Base-by-base conservation (phyloP, 1,140 invertebrate species). In the Tetragonula clypearis region DNA sequence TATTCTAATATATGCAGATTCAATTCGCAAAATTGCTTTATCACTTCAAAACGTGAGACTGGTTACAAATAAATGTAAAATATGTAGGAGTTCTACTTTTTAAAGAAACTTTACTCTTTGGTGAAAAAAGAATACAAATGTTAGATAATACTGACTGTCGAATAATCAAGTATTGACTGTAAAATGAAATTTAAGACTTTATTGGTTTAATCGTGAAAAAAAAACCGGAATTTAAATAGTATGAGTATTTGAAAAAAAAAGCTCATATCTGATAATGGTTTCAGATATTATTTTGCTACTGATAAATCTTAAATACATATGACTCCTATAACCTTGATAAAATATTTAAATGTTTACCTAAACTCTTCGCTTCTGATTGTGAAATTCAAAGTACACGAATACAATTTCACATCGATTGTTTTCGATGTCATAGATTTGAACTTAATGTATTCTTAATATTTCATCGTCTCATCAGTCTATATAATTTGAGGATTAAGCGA, bases 321-420 rank as follows among this genome's bases (percentile, higher is more conserved):
- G 41, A n/a, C 15, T 41, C 9, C 9, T 14, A 12, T 35, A 41
- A 83, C 66, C 74, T 83, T 58, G 74, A 77, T 69, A 21, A 77
- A 56, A 83, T 60, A 77, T 83, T 77, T 58, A n/a, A 68, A 69
- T 76, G 78, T 26, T 82, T 84, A 58, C 79, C 84, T 84, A 80
- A 79, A 88, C 74, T 78, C 78, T 87, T 84, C 41, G n/a, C 23
- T 62, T 62, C 12, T 76, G 53, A 87, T 87, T 72, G n/a, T 5
- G 35, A 17, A 41, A 69, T 82, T 88, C 78, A 82, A 88, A 88
- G 65, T 88, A 79, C 83, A 5, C n/a, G 19, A 23, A 35, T 35
- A 35, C 12, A 80, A 75, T 14, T 49, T 8, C 6, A 8, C 41
- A 6, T 49, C 8, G 41, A 49, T 49, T 49, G 41, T 8, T 49